A percentile compares a stretch with the other conserved stretches of the same genome.
Conservation (phyloP, 2,113 vertebrate species). For the Barnardius zonarius region DNA sequence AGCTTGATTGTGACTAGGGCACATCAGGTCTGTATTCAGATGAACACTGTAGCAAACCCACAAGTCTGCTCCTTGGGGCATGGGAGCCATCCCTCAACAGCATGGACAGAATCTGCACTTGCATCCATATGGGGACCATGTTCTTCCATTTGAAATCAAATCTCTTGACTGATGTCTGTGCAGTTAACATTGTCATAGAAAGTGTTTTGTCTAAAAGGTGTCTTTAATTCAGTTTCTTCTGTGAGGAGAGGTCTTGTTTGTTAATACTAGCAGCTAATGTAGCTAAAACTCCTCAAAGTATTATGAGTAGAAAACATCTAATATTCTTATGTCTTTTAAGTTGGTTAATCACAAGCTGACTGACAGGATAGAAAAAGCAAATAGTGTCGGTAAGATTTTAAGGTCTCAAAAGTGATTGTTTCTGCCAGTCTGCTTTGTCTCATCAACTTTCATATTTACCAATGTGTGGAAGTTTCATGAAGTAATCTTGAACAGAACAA, state of each 20-base stretch:
- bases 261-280: neutral
- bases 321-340: neutral
- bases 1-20: neutral
- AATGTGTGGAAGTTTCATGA: rapidly evolving
- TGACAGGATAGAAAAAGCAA: neutral
- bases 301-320: neutral
- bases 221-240: neutral
- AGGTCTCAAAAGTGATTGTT: neutral
- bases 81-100: rapidly evolving
- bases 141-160: neutral
- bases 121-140: rapidly evolving
- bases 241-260: neutral
- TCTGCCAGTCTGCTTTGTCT: neutral
- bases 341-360: neutral
- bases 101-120: neutral
- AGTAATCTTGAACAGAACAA: neutral
- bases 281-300: neutral
- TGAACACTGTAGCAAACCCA: neutral
- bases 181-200: neutral
- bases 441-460: neutral
- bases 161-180: neutral
- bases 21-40: neutral
- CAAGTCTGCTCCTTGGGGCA: neutral
- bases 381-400: neutral
- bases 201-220: neutral